A percentile compares a stretch with the other conserved stretches of the same genome.
Evolutionary conservation across 2,888 invertebrate species (phyloP).

Genomic region (Eulithis prunata): DNA sequence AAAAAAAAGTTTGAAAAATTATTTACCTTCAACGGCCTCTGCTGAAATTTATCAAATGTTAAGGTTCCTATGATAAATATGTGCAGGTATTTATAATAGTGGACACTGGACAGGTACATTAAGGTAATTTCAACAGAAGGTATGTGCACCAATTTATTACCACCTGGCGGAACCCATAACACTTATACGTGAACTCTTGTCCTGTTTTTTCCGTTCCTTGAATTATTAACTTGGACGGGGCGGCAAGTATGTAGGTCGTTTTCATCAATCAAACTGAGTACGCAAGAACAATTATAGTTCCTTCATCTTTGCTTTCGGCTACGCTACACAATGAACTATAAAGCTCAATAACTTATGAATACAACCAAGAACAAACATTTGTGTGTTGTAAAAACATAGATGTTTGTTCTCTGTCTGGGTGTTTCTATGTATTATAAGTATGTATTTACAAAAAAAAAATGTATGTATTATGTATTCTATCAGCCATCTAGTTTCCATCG

Average conservation of each 20-base stretch:
- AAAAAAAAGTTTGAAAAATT: too few relatives aligned
- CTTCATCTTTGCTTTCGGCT: constrained; percentile 12
- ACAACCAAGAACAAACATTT: too few relatives aligned
- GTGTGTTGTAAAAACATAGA: too few relatives aligned
- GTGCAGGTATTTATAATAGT: neutral
- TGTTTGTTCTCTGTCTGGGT: too few relatives aligned
- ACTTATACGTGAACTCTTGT: constrained; percentile 12
- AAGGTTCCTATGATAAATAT: neutral
- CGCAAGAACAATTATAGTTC: constrained; percentile 40
- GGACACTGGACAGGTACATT: too few relatives aligned
- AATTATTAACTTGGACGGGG: constrained; percentile 52
- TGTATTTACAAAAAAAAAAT: too few relatives aligned
- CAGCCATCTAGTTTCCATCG: too few relatives aligned
- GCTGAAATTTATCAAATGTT: too few relatives aligned
- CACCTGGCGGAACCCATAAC: constrained; percentile 14
- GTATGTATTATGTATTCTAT: too few relatives aligned
- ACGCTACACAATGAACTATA: constrained; percentile 6
- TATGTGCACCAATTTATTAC: constrained; percentile 13
- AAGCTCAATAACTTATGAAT: too few relatives aligned
- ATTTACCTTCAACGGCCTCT: neutral
- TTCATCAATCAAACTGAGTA: constrained; percentile 67
- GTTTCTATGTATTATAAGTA: too few relatives aligned
- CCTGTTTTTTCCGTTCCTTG: constrained; percentile 54
- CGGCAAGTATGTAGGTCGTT: constrained; percentile 54
- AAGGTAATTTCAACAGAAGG: constrained; percentile 4